phyloP scores from a whole-genome alignment of 2,797 vertebrate species.

The Muscicapa comitata region DNA sequence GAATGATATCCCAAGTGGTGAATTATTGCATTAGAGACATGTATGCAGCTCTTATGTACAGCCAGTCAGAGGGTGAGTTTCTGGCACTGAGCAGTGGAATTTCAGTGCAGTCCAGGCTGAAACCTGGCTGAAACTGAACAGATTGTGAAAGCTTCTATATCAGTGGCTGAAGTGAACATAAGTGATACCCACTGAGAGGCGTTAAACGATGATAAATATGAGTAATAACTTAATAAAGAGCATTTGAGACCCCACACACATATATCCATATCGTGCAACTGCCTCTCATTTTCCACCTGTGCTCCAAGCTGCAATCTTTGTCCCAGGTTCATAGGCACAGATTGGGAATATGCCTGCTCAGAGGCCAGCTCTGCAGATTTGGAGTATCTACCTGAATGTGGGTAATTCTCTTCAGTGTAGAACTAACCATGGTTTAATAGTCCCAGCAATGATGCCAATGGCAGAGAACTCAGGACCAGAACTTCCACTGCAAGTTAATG shows the following conservation, averaged over 20 bases:
- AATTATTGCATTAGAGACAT: neutral
- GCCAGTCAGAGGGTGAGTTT: neutral
- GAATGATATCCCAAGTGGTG: neutral
- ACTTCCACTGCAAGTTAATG: neutral
- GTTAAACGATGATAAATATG: neutral
- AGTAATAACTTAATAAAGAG: neutral
- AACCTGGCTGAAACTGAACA: neutral
- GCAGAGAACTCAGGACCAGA: neutral
- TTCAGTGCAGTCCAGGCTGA: neutral
- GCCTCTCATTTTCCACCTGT: neutral
- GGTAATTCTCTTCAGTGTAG: neutral
- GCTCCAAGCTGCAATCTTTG: neutral
- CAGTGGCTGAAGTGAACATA: neutral
- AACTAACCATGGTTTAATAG: neutral
- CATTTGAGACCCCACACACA: fast-evolving
- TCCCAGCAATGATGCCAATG: fast-evolving
- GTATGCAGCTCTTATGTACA: neutral
- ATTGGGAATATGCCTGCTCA: fast-evolving
- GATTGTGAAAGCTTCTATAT: neutral
- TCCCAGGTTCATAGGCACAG: neutral
- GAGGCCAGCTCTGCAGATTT: neutral
- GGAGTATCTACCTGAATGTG: neutral
- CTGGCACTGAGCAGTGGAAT: neutral
- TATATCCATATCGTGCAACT: fast-evolving
- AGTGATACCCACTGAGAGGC: neutral